Evolutionary conservation across 2,888 invertebrate species (phyloP).

Genomic region (Volucella zonaria): DNA sequence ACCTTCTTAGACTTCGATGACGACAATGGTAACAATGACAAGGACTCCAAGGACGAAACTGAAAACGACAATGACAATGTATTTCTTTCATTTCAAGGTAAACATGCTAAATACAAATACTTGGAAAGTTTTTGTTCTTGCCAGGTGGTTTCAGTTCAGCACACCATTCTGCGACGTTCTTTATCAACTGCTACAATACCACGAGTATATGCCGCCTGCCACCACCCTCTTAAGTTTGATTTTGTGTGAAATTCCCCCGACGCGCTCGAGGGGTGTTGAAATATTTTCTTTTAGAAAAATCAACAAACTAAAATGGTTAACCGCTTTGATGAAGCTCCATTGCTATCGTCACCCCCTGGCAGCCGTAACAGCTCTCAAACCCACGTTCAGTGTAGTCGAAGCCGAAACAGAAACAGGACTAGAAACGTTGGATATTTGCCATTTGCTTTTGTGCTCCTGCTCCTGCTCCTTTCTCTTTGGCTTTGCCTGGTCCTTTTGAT

Average conservation of each 20-base stretch:
- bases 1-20: too few relatives aligned
- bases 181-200: not conserved
- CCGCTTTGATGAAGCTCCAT: constrained; percentile 44
- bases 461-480: not conserved
- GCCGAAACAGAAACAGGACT: not conserved
- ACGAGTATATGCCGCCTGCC: not conserved
- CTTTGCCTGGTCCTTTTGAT: not conserved
- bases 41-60: too few relatives aligned
- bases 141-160: constrained; percentile 21
- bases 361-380: too few relatives aligned
- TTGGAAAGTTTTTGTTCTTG: constrained; percentile 2
- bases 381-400: too few relatives aligned
- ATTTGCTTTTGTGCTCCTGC: not conserved
- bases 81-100: constrained; percentile 2
- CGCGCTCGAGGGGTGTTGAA: constrained; percentile 37
- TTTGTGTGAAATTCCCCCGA: constrained; percentile 52
- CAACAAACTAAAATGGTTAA: constrained; percentile 67
- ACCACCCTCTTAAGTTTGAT: constrained; percentile 33
- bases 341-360: not conserved
- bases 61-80: not conserved
- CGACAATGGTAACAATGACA: too few relatives aligned
- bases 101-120: constrained; percentile 22
- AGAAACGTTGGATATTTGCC: constrained; percentile 25
- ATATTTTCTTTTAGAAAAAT: constrained; percentile 48
- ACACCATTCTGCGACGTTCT: too few relatives aligned